Percentiles rank a stretch among this genome's conserved stretches.
These are phyloP conservation scores for Electrophaes corylata DNA, from an alignment of 2,888 invertebrate genomes.

Conservation along the genomic window DNA sequence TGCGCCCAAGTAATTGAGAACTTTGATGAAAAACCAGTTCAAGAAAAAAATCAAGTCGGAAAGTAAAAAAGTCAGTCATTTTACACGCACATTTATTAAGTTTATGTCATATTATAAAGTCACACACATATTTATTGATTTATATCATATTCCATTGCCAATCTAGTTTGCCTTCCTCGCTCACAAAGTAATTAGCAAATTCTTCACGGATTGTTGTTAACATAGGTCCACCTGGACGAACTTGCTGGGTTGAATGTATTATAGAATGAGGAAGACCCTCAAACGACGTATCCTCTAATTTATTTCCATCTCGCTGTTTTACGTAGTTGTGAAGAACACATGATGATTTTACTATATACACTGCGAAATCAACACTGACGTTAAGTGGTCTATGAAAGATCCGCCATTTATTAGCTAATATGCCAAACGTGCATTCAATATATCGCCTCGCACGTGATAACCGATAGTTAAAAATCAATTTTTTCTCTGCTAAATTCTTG, in stretches of 20 bases:
- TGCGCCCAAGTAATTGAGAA: constrained; percentile 41
- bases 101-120: constrained; percentile 21
- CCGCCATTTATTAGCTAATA: not conserved
- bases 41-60: constrained; percentile 31
- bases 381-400: not conserved
- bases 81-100: constrained; percentile 26
- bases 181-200: constrained; percentile 45
- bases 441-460: not conserved
- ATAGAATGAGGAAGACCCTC: constrained; percentile 40
- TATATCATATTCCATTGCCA: constrained; percentile 43
- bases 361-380: not conserved
- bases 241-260: constrained; percentile 38
- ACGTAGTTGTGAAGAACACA: constrained; percentile 41
- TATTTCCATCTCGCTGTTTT: constrained; percentile 39
- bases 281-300: constrained; percentile 21
- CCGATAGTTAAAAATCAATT: not conserved
- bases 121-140: constrained; percentile 32
- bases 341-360: constrained; percentile 19
- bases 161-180: constrained; percentile 44
- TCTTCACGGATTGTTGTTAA: constrained; percentile 42
- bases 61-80: constrained; percentile 27
- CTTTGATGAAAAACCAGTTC: constrained; percentile 37
- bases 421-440: not conserved
- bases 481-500: not conserved
- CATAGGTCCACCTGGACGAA: constrained; percentile 41